Base-by-base conservation (phyloP, 2,113 vertebrate genomes). In the Nansenia antarctica region DNA sequence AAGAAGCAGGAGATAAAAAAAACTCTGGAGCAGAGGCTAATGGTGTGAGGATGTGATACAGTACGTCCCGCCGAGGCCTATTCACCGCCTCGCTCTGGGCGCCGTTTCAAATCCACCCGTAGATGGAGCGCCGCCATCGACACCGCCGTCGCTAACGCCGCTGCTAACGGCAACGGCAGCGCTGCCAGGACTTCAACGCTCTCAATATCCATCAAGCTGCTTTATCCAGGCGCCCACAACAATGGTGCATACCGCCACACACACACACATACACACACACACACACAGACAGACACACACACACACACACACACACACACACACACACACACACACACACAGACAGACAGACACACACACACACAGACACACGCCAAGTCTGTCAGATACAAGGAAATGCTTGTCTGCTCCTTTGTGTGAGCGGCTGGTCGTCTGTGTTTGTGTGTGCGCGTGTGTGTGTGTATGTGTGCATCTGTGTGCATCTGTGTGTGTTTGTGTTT, bases 31-130 rank as follows among this genome's bases (percentile, higher is more conserved):
- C 65, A 70, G 65, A 68, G 74, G 73, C 71, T 85, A 85, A 84
- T 83, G 79, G 78, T 72, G 77, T 74, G 68, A 81, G 74, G 86
- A 84, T 35, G 62, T 70, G 77, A 84, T n/a, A n/a, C n/a, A n/a
- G n/a, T n/a, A n/a, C n/a, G n/a, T n/a, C n/a, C n/a, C n/a, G n/a
- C n/a, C n/a, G n/a, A n/a, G n/a, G n/a, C n/a, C n/a, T n/a, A n/a
- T n/a, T n/a, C n/a, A n/a, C n/a, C n/a, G n/a, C n/a, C n/a, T n/a
- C n/a, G n/a, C n/a, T n/a, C n/a, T n/a, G 4, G 1, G 3, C 22
- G 27, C 26, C 24, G 24, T 24, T 29, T 14, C n/a, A n/a, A n/a
- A n/a, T n/a, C n/a, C n/a, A n/a, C n/a, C n/a, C n/a, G n/a, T n/a
- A n/a, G n/a, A n/a, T n/a, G n/a, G n/a, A n/a, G n/a, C n/a, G n/a